Conservation (phyloP, 2,113 vertebrate genomes). For the Meleagris gallopavo region DNA sequence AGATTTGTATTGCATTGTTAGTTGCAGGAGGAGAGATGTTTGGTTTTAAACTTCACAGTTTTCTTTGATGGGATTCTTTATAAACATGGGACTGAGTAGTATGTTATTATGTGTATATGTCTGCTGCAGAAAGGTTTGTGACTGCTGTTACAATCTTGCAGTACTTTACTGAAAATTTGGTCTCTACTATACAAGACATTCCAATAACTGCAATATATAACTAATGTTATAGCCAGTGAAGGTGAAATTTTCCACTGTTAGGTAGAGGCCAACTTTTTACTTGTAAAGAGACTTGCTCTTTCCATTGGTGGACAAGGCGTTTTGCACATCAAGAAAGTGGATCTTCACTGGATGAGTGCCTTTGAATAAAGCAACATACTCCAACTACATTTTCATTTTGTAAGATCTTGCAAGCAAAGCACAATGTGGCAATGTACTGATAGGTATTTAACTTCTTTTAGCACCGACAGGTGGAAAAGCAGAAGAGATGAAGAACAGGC, state of each 20-base stretch:
- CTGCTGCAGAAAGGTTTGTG: not conserved
- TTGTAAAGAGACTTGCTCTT: not conserved
- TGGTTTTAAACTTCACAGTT: not conserved
- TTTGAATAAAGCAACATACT: not conserved
- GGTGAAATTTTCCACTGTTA: not conserved
- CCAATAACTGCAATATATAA: not conserved
- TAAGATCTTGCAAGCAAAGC: not conserved
- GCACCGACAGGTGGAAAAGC: not conserved
- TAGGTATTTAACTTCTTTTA: not conserved
- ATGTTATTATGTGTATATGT: not conserved
- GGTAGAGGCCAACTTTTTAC: fast-evolving
- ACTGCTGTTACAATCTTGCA: not conserved
- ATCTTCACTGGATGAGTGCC: not conserved
- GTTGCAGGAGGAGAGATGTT: not conserved
- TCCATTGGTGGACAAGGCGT: not conserved
- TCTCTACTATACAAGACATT: not conserved
- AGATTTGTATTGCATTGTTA: not conserved
- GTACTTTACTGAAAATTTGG: not conserved
- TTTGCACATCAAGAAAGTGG: not conserved
- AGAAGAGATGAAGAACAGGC: not conserved
- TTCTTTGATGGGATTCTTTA: not conserved
- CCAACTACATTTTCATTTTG: not conserved
- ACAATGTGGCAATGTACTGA: not conserved
- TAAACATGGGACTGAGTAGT: not conserved
- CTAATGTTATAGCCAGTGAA: not conserved